Base-by-base conservation (phyloP, 2,797 vertebrate genomes). In the Urosaurus nigricauda region DNA sequence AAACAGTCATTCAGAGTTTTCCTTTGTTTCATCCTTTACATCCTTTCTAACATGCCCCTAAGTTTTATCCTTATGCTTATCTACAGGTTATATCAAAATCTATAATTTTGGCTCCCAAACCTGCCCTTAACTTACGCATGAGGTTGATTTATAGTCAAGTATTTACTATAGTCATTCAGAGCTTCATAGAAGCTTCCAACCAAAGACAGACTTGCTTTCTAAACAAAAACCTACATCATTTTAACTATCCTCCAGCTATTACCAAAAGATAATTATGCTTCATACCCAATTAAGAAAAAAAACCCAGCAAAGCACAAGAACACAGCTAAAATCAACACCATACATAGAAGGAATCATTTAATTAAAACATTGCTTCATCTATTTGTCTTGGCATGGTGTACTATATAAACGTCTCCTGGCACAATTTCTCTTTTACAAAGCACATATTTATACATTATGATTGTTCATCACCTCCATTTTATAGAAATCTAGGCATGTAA, bases 281-380 rank as follows among this genome's bases (percentile, higher is more conserved):
- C 81, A 84, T 84, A 26, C 56, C 51, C 43, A 40, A 47, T 84
- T 84, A 84, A 78, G 60, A 70, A 47, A 35, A n/a, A 88, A 5
- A 73, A 75, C 47, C 9, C 47, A 51, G 47, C 47, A 51, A 3
- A 4, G 40, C 21, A 26, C 58, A 47, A 77, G 43, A 53, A 14
- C 35, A 40, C 32, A 43, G 43, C 29, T 78, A 68, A 77, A 88
- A 32, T 37, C 51, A 81, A 81, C 47, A 70, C 16, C 40, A 87
- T 3, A 21, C 35, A 80, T 56, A 79, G 2, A 35, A 53, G 26
- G 13, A 29, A 40, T 60, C 17, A 37, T 83, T 75, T 83, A 83
- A 75, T 77, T 88, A 83, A 83, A 88, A 68, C 14, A 68, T 7
- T 40, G 40, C 24, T 56, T n/a, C 51, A 43, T 65, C 58, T 56